A percentile compares a stretch with the other conserved stretches of the same genome.
phyloP scores from a whole-genome alignment of 1,140 invertebrate species.

The Contarinia nasturtii region DNA sequence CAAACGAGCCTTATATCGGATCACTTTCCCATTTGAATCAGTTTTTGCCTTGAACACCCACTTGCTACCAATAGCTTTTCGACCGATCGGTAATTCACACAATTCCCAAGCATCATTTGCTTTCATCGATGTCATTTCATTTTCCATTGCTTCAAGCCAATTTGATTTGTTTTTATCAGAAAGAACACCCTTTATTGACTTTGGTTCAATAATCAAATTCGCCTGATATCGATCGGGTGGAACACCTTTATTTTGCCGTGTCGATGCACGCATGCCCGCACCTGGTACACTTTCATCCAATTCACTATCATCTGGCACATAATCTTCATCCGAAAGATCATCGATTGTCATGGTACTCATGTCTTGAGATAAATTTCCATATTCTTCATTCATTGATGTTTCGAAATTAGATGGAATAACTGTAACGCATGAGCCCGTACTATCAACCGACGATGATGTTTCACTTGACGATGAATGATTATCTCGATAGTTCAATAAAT shows the following conservation, averaged over 20 bases:
- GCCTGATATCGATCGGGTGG: not conserved
- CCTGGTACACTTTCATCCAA: too few species aligned
- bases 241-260: not conserved
- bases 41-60: conserved; percentile 11
- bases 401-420: too few species aligned
- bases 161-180: not conserved
- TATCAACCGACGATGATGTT: too few species aligned
- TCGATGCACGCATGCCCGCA: not conserved
- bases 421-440: too few species aligned
- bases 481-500: not conserved
- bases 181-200: not conserved
- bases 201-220: not conserved
- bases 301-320: too few species aligned
- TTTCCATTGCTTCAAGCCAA: conserved; percentile 6
- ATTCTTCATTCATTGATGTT: too few species aligned
- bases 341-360: too few species aligned
- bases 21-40: conserved; percentile 5
- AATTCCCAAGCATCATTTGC: conserved; percentile 8
- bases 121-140: conserved; percentile 4
- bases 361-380: too few species aligned
- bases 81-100: conserved; percentile 5
- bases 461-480: not conserved
- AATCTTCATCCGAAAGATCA: too few species aligned
- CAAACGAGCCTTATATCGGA: conserved; percentile 9
- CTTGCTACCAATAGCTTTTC: conserved; percentile 8